Evolutionary conservation across 2,888 invertebrate species (phyloP).

Genomic region (Allolobophora icterica): DNA sequence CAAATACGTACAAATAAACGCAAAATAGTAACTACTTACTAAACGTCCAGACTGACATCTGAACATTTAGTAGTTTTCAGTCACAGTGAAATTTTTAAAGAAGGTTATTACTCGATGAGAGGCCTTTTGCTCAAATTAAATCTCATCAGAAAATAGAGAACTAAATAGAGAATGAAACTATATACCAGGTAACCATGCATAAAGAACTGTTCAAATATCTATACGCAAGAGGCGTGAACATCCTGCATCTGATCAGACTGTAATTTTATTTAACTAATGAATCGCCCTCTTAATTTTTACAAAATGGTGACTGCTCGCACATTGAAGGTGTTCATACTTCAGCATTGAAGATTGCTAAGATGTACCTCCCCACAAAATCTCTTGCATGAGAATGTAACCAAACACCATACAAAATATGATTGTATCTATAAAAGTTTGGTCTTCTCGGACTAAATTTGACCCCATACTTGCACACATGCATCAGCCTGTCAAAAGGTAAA

Average conservation of each 20-base stretch:
- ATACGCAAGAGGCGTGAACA: background rate
- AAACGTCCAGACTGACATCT: background rate
- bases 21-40: background rate
- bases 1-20: background rate
- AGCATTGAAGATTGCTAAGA: background rate
- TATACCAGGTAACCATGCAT: background rate
- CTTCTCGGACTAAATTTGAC: background rate
- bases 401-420: too few relatives aligned
- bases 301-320: background rate
- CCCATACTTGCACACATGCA: too few relatives aligned
- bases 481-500: background rate
- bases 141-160: background rate
- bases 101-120: background rate
- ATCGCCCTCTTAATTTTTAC: background rate
- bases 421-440: background rate
- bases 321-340: background rate
- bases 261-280: background rate
- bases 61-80: background rate
- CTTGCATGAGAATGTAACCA: too few relatives aligned
- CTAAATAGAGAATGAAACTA: background rate
- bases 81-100: background rate
- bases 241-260: background rate
- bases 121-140: background rate
- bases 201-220: background rate
- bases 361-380: background rate